Base-by-base conservation (phyloP, 2,113 vertebrate species). In the Ceyx cyanopectus region DNA sequence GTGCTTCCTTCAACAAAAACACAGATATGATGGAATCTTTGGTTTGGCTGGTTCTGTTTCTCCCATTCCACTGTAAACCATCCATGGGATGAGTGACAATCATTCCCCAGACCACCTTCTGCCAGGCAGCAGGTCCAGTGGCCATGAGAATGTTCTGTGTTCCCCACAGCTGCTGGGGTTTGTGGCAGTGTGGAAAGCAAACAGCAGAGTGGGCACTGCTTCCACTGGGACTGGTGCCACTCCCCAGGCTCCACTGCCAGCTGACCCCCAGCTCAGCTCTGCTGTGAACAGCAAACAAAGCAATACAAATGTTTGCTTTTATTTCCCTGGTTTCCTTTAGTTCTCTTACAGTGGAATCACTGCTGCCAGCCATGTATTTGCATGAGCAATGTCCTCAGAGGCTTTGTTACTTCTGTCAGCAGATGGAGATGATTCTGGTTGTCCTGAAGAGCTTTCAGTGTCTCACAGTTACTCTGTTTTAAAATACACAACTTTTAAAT, bases 131-230 rank as follows among this genome's bases (percentile, higher is more conserved):
- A 29, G 29, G 20, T 29, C 23, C 1, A 16, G 32, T 6, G 12
- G 18, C 46, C 17, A 4, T 4, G 50, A 30, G 12, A 15, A 62
- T 0, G n/a, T 37, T 68, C 58, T 14, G 5, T 14, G 15, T n/a
- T 57, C 63, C 37, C 46, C 5, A 21, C 45, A 53, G 9, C 0
- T 53, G 48, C 45, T 21, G 40, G 34, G 18, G 13, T 46, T n/a
- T 23, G 21, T 26, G 2, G 5, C 37, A 46, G 16, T 1, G 23
- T 21, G 34, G 46, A 29, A 34, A 66, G 61, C 14, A 85, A 54
- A 40, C 2, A 24, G 9, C 18, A 18, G 26, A 1, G 1, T 0
- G 5, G 18, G 65, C 46, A 19, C 62, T 7, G 29, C 7, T 65
- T 5, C 43, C 43, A 45, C 17, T 1, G 2, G 7, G 18, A 74